Evolutionary conservation across 2,113 vertebrate species (phyloP).

Genomic region (Corythornis vintsioides): DNA sequence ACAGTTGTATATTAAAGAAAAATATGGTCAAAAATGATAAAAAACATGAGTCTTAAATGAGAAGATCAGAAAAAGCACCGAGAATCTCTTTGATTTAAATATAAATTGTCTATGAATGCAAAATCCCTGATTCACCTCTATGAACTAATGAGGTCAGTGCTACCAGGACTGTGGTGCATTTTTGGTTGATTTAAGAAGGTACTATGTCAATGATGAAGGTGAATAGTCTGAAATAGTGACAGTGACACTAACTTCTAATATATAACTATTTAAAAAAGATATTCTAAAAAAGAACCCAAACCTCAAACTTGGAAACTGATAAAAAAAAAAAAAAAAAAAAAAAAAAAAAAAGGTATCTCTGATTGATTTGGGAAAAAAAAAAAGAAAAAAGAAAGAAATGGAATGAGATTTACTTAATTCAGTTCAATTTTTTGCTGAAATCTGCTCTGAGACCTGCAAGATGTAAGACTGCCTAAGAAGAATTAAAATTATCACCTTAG

Average conservation of each 20-base stretch:
- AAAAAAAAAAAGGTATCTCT: not conserved
- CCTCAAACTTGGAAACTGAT: not conserved
- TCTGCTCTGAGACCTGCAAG: not conserved
- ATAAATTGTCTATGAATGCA: not conserved
- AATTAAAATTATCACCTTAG: not conserved
- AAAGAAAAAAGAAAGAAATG: not conserved
- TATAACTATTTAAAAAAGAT: no score
- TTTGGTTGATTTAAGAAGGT: not conserved
- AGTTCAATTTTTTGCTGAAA: not conserved
- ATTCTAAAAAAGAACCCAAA: not conserved
- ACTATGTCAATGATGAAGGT: not conserved
- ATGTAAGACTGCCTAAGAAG: fast-evolving
- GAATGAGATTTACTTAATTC: not conserved
- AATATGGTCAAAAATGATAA: not conserved
- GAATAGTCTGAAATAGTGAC: not conserved
- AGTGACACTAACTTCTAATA: not conserved
- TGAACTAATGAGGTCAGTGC: not conserved
- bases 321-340: not conserved
- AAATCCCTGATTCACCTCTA: not conserved
- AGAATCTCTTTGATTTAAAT: not conserved
- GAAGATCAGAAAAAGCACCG: not conserved
- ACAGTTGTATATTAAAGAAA: not conserved
- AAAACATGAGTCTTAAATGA: not conserved
- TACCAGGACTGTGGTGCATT: not conserved
- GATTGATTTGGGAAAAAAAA: not conserved